These are phyloP conservation scores for Apis mellifera DNA, from an alignment of 1,140 invertebrate species.

Conservation along the genomic window DNA sequence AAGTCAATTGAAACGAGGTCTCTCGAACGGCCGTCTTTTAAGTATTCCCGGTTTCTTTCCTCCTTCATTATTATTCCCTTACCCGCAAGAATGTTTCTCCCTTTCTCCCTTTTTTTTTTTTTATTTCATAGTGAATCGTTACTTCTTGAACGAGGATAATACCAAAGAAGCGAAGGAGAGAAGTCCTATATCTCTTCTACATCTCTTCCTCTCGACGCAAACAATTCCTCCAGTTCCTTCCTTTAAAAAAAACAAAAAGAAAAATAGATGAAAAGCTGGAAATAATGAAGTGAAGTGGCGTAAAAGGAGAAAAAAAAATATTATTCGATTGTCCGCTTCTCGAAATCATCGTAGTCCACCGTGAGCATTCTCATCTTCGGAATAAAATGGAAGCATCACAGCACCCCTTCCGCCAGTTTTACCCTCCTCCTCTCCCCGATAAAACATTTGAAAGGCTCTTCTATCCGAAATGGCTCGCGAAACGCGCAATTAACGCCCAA, in stretches of 20 bases:
- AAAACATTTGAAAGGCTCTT: conserved; percentile 15
- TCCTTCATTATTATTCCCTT: conserved; percentile 19
- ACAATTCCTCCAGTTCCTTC: not conserved
- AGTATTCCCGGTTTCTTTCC: not conserved
- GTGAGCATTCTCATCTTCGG: not conserved
- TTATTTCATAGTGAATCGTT: conserved; percentile 19
- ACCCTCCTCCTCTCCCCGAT: not conserved
- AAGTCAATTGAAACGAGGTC: not conserved
- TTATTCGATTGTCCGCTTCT: conserved; percentile 13
- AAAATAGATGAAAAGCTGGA: not conserved
- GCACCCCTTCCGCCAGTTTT: not conserved
- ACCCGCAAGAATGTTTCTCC: not conserved
- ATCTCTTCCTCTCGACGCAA: not conserved
- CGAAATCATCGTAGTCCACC: not conserved
- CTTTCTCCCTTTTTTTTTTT: not conserved
- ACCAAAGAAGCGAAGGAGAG: not conserved
- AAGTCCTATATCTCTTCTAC: not conserved
- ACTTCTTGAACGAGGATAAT: not conserved
- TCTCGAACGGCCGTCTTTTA: conserved; percentile 5
- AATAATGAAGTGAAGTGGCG: conserved; percentile 18
- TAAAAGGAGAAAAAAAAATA: conserved; percentile 6
- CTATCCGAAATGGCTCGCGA: conserved; percentile 9
- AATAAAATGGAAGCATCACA: conserved; percentile 8
- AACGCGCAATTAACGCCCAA: conserved; percentile 19
- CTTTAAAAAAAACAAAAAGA: not conserved